Base-by-base conservation (phyloP, 2,888 invertebrate genomes). In the Lacanobia wlatinum region DNA sequence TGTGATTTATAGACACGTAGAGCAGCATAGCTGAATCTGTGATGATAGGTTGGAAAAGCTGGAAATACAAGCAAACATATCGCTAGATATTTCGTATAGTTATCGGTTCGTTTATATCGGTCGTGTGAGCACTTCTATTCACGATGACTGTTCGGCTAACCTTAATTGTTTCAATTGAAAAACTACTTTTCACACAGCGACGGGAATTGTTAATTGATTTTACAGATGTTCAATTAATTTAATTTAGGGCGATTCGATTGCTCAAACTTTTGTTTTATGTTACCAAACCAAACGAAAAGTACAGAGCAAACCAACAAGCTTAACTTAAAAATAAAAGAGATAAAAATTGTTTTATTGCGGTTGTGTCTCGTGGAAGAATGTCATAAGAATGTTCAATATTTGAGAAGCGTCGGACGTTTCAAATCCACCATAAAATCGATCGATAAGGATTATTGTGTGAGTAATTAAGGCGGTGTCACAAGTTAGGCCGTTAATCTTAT, bases 161-260 rank as follows among this genome's bases (percentile, higher is more conserved):
- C 96, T 92, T 91, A 96, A 96, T 96, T 95, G 95, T 87, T 91
- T 94, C 90, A 95, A 96, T 96, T 96, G 95, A 93, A 93, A 94
- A 94, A 95, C 90, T 87, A 89, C 90, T 86, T 90, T 91, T 90
- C 89, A 90, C 91, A 88, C 90, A 90, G 88, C 86, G 88, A 87
- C 85, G 90, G 87, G 87, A 91, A 93, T 89, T 88, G 83, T 90
- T 94, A 91, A 92, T 94, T 92, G 92, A 89, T 92, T 90, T 90
- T 89, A 91, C 91, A 92, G 90, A 91, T 90, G 92, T 88, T 91
- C 91, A 88, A 89, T 91, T 91, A 86, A 90, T 89, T 90, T 88
- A 85, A 92, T 91, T 88, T 86, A 87, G 89, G 84, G 78, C 87
- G 83, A 79, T 81, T 77, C 63, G 70, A 74, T 86, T 84, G 79